Conservation (phyloP, 23 tunicate species). For the Trididemnum miniatum region DNA sequence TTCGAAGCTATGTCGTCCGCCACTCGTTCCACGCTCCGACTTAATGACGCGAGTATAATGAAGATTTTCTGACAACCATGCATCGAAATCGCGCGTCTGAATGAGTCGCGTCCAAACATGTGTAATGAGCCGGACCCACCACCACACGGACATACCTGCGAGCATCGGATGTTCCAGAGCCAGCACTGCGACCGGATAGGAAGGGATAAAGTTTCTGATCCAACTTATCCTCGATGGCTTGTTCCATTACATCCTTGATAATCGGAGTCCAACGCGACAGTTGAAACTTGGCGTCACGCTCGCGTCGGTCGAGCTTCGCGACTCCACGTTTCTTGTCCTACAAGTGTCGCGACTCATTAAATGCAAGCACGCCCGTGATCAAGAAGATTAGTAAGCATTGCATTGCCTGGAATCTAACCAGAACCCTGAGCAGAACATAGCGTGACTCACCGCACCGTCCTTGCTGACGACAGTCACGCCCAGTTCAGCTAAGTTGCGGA, state of each 20-base stretch:
- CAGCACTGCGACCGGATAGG: slow-evolving; percentile 68
- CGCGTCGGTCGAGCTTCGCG: slow-evolving; percentile 70
- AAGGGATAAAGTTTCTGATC: slow-evolving; percentile 86
- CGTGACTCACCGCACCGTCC: slow-evolving; percentile 36
- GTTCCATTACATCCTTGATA: slow-evolving; percentile 91
- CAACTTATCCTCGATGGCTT: slow-evolving; percentile 95
- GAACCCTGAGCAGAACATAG: background rate
- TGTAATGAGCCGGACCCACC: too few relatives aligned
- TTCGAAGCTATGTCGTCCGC: too few relatives aligned
- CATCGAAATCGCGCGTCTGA: too few relatives aligned
- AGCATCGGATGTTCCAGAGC: slow-evolving; percentile 50
- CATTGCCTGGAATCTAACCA: background rate
- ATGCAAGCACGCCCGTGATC: too few relatives aligned
- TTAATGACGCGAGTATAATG: too few relatives aligned
- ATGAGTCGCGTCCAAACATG: too few relatives aligned
- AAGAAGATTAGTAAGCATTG: too few relatives aligned
- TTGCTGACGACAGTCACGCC: slow-evolving; percentile 67
- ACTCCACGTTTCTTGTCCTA: too few relatives aligned
- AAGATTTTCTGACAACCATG: too few relatives aligned
- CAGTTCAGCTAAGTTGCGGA: slow-evolving; percentile 72
- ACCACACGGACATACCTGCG: slow-evolving; percentile 72
- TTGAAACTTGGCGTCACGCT: slow-evolving; percentile 87
- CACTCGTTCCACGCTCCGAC: too few relatives aligned
- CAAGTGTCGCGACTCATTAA: too few relatives aligned
- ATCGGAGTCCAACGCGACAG: slow-evolving; percentile 92